A percentile compares a stretch with the other conserved stretches of the same genome.
Conservation (phyloP, 2,113 vertebrate genomes). For the Forbesichthys papilliferus region DNA sequence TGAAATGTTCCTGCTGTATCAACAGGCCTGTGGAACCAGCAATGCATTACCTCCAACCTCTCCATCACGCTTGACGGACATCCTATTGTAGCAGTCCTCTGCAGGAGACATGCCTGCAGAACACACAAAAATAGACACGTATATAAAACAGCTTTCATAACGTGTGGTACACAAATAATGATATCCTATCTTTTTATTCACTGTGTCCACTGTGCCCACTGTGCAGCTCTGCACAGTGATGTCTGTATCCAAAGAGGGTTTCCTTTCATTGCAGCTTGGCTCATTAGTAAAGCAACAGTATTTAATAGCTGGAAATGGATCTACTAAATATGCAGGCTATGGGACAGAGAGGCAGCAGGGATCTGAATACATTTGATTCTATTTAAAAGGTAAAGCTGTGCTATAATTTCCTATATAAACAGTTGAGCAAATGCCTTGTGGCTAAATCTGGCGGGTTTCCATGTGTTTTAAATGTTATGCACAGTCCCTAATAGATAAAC, state of each 20-base stretch:
- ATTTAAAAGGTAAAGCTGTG: neutral
- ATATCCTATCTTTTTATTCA: conserved; percentile 16
- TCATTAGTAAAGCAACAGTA: conserved; percentile 9
- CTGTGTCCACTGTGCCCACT: neutral
- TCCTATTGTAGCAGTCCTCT: conserved; percentile 20
- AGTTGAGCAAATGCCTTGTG: neutral
- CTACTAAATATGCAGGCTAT: neutral
- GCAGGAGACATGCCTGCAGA: conserved; percentile 21
- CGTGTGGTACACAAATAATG: conserved; percentile 37
- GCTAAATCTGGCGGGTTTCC: no score
- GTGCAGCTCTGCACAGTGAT: no score
- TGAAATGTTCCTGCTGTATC: conserved; percentile 1
- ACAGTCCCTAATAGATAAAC: no score
- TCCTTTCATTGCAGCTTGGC: neutral
- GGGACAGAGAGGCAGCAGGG: neutral
- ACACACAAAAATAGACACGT: conserved; percentile 50
- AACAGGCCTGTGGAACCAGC: neutral
- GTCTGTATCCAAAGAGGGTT: neutral
- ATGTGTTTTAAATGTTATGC: no score
- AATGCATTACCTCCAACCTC: conserved; percentile 28
- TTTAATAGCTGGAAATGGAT: conserved; percentile 12
- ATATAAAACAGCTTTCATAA: conserved; percentile 54
- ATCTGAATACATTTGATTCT: neutral
- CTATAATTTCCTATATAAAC: neutral
- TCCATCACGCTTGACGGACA: conserved; percentile 17